phyloP scores from a whole-genome alignment of 2,797 vertebrate species.

The Cynopterus sphinx region DNA sequence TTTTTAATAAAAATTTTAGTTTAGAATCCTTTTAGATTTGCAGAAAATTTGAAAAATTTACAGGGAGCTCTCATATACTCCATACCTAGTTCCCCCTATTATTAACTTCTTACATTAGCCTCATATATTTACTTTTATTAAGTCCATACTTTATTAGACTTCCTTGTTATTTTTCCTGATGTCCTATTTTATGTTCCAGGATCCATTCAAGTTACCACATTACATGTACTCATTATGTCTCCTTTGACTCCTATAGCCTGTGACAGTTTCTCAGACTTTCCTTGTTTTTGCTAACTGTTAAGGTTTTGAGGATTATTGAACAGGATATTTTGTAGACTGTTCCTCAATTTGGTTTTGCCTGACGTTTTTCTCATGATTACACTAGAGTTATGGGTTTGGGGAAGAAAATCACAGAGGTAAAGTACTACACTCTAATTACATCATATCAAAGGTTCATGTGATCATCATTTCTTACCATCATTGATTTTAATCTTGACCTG shows the following conservation, averaged over 20 bases:
- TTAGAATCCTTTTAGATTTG: conserved; percentile 35
- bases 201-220: neutral
- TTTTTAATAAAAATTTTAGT: neutral
- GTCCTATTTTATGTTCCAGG: neutral
- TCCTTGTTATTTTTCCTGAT: neutral
- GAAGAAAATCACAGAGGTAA: neutral
- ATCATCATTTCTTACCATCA: neutral
- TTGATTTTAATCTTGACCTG: neutral
- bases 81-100: neutral
- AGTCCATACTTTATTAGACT: neutral
- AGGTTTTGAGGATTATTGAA: neutral
- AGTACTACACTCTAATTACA: neutral
- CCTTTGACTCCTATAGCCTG: neutral
- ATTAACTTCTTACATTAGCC: neutral
- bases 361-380: neutral
- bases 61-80: neutral
- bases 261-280: neutral
- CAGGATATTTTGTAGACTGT: neutral
- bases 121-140: neutral
- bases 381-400: neutral
- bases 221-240: neutral
- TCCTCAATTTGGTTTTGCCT: neutral
- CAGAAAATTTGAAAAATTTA: neutral
- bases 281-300: neutral
- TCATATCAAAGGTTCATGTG: neutral